Evolutionary conservation across 2,113 vertebrate species (phyloP).

Genomic region (Daboia siamensis): DNA sequence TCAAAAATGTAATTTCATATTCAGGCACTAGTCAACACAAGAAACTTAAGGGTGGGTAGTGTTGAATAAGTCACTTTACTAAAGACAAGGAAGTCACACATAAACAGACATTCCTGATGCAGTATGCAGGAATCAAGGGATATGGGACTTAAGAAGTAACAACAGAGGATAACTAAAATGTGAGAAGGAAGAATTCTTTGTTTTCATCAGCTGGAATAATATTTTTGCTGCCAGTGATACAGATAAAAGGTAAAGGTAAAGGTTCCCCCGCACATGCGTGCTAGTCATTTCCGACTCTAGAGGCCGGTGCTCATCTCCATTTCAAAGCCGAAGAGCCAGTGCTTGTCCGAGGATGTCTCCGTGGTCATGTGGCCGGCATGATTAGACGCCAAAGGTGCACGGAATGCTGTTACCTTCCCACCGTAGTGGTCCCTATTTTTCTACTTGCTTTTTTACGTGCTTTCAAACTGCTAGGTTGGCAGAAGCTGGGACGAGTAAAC

Average conservation of each 20-base stretch:
- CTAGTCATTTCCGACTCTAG: too few species aligned
- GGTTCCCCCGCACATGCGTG: too few species aligned
- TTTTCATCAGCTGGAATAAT: conserved; percentile 38
- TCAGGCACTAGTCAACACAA: background rate
- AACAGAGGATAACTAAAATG: conserved; percentile 58
- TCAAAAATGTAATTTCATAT: background rate
- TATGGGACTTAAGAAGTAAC: conserved; percentile 8
- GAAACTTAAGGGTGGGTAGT: background rate
- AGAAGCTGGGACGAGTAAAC: too few species aligned
- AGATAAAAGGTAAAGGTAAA: conserved; percentile 14
- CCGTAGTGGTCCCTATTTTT: too few species aligned
- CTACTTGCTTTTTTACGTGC: too few species aligned
- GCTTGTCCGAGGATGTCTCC: too few species aligned
- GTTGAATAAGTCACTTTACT: background rate
- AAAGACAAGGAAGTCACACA: background rate
- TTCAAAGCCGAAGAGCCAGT: too few species aligned
- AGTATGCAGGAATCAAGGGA: background rate
- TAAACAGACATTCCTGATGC: background rate
- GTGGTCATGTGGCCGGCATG: too few species aligned
- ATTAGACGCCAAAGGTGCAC: too few species aligned
- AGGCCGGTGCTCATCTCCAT: too few species aligned
- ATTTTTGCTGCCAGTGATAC: conserved; percentile 44
- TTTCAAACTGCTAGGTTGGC: too few species aligned
- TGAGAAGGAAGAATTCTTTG: background rate
- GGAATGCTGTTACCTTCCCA: too few species aligned